A percentile compares a stretch with the other conserved stretches of the same genome.
Conservation (phyloP, 2,113 vertebrate species). For the Pionites leucogaster region DNA sequence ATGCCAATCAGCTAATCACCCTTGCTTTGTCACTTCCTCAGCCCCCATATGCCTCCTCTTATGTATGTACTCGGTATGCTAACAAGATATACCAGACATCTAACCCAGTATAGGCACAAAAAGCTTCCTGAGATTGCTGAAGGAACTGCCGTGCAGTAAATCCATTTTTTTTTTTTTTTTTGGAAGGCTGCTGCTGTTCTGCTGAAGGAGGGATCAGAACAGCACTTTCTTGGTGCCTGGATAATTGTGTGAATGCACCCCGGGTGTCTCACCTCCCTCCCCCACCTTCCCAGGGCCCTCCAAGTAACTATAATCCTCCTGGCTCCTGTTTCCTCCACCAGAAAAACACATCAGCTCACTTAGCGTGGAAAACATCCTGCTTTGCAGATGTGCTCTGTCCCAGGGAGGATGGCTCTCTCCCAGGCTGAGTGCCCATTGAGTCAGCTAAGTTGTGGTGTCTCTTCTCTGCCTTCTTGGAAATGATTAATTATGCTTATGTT, state of each 20-base stretch:
- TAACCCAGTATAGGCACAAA: neutral
- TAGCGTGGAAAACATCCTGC: neutral
- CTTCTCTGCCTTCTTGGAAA: neutral
- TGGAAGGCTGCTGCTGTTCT: neutral
- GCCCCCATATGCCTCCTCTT: neutral
- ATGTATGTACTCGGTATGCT: neutral
- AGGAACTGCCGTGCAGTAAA: neutral
- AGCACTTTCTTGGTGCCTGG: neutral
- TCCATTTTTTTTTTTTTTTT: neutral
- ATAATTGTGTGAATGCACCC: neutral
- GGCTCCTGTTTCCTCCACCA: neutral
- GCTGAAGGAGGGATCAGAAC: neutral
- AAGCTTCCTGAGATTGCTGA: neutral
- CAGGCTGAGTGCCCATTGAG: neutral
- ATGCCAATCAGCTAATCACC: neutral
- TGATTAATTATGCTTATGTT: neutral
- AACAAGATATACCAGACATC: neutral
- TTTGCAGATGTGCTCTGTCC: neutral
- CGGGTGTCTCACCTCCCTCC: slow-evolving; percentile 1
- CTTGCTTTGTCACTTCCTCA: neutral
- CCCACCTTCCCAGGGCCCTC: neutral
- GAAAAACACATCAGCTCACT: slow-evolving; percentile 11
- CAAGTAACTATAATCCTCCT: neutral
- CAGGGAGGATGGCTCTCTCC: neutral
- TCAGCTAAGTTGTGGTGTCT: neutral